Base-by-base conservation (phyloP, 92 coral and sea anemone genomes). In the Epizoanthus rinbou region DNA sequence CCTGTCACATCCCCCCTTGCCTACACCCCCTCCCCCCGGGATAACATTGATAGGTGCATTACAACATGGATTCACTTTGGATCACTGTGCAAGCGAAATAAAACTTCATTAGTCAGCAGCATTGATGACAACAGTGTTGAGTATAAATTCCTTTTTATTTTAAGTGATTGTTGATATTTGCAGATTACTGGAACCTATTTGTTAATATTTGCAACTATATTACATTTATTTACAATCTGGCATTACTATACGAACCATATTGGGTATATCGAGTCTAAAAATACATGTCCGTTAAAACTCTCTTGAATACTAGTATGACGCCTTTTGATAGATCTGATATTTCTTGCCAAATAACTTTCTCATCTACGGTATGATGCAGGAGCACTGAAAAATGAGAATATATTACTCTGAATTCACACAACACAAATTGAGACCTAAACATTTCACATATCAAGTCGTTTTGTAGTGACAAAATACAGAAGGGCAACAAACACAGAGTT, bases 211-310 rank as follows among this genome's bases (percentile, higher is more conserved):
- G 21, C 66, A 17, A 54, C 17, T 75, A 58, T 76, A 5, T 58
- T 35, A 76, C 56, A 76, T 10, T n/a, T 76, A 76, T 76, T 58
- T 76, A 76, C 81, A 76, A 58, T 56, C n/a, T 18, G 81, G 37
- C 37, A 67, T 57, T 37, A 17, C 31, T 57, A 58, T 19, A 75
- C 28, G 5, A 75, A 75, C 66, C 80, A 56, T 15, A 19, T 59
- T 35, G 68, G 25, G 31, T n/a, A 76, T 35, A 35, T 58, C 21
- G 41, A 50, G 22, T 76, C 60, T 28, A 76, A 75, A 76, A 76
- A 57, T 57, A 63, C 37, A 57, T 76, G 59, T 76, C 56, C 50
- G 33, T 57, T 58, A 76, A 41, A 35, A 76, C 54, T 76, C 75
- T 70, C n/a, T 75, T 57, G 16, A 58, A 28, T 58, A 37, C 31